Conservation (phyloP, 2,888 invertebrate genomes). For the Resseliella maxima region DNA sequence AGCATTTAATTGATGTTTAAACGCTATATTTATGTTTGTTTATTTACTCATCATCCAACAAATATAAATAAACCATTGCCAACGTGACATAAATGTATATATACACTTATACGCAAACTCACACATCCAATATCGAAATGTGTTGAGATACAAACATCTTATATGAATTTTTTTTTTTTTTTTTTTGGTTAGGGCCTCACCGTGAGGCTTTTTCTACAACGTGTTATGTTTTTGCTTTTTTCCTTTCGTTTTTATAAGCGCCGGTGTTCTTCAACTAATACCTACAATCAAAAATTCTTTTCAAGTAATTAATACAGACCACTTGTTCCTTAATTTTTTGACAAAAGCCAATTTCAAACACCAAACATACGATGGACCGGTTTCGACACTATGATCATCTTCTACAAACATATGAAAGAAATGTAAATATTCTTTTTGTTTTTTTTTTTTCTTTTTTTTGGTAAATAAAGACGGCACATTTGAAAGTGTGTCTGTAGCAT, state of each 20-base stretch:
- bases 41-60: neutral
- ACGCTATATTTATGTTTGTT: slow-evolving; percentile 31
- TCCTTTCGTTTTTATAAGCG: neutral
- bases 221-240: neutral
- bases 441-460: too few relatives aligned
- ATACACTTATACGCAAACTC: neutral
- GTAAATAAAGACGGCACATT: neutral
- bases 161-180: neutral
- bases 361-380: neutral
- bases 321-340: neutral
- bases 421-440: too few relatives aligned
- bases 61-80: neutral
- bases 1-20: slow-evolving; percentile 57
- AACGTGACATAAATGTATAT: too few relatives aligned
- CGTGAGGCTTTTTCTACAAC: neutral
- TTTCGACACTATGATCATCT: neutral
- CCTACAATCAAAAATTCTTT: neutral
- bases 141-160: too few relatives aligned
- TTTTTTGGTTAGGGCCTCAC: neutral
- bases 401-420: neutral
- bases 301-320: neutral
- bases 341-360: neutral
- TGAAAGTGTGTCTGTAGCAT: neutral
- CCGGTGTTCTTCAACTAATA: neutral
- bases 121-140: neutral